Conservation (phyloP, 2,113 vertebrate genomes). For the Paradoxurus hermaphroditus region DNA sequence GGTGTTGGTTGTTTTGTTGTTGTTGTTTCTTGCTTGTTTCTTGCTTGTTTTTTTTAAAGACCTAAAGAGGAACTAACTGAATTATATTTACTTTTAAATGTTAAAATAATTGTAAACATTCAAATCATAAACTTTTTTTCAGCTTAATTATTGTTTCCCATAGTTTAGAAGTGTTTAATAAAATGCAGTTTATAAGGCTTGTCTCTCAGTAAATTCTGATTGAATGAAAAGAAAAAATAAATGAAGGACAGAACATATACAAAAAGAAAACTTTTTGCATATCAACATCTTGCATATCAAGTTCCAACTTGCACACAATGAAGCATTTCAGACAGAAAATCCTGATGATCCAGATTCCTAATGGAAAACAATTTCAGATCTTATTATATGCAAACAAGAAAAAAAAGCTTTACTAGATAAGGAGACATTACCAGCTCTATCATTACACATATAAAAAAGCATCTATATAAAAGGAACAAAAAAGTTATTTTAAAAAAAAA, state of each 20-base stretch:
- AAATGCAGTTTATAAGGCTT: background rate
- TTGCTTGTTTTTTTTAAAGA: conserved; percentile 14
- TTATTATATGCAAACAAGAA: conserved; percentile 46
- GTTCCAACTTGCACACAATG: conserved; percentile 51
- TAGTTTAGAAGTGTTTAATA: background rate
- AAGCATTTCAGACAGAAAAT: conserved; percentile 52
- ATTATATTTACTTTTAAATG: conserved; percentile 7
- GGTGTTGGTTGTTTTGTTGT: background rate
- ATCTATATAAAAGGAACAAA: background rate
- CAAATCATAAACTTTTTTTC: conserved; percentile 2
- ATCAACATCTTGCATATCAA: conserved; percentile 38
- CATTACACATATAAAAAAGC: conserved; percentile 42
- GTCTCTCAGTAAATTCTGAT: background rate
- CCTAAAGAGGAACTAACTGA: background rate
- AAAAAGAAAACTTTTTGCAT: background rate
- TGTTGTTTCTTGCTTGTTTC: background rate
- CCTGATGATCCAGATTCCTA: conserved; percentile 39
- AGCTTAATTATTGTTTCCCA: background rate
- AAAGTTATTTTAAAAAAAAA: conserved; percentile 16
- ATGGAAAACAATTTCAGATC: conserved; percentile 10
- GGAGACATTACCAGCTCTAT: conserved; percentile 45
- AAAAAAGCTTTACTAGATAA: conserved; percentile 45
- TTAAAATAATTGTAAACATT: background rate
- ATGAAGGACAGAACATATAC: background rate
- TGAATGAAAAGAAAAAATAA: background rate